A percentile compares a stretch with the other conserved stretches of the same genome.
These are phyloP conservation scores for Prinia subflava DNA, from an alignment of 2,113 vertebrate genomes.

Conservation along the genomic window DNA sequence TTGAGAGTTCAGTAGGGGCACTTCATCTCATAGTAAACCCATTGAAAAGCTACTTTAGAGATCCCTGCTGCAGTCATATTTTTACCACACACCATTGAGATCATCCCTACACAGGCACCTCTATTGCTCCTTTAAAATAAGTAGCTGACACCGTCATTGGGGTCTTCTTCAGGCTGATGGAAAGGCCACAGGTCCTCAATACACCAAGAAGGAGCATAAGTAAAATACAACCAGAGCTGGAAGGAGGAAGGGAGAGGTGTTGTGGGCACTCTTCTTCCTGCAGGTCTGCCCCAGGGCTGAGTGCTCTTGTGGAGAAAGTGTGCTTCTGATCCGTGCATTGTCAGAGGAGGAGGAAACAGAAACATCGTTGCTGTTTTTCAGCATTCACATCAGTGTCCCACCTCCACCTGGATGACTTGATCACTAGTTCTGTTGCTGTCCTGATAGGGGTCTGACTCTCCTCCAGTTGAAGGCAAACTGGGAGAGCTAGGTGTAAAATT, in stretches of 20 bases:
- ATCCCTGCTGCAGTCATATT: neutral
- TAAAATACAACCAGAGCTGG: neutral
- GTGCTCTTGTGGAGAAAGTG: neutral
- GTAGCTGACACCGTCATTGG: neutral
- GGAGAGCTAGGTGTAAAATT: neutral
- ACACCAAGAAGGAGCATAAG: neutral
- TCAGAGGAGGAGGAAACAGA: neutral
- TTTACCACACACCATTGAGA: neutral
- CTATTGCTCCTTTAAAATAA: neutral
- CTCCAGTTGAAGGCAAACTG: neutral
- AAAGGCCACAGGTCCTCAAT: neutral
- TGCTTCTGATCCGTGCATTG: neutral
- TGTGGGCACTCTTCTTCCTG: neutral
- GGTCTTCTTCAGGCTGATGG: neutral
- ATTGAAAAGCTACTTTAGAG: neutral
- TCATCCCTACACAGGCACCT: neutral
- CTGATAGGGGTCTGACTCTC: neutral
- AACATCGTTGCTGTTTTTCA: neutral
- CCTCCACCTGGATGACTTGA: neutral
- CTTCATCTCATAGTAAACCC: neutral
- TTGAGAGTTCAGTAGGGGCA: neutral
- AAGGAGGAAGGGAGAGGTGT: neutral
- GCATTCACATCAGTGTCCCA: neutral
- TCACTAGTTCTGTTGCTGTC: neutral
- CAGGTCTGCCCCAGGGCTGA: neutral